Percentiles rank a stretch among this genome's conserved stretches.
Conservation (phyloP, 2,888 invertebrate genomes). For the Leptinotarsa juncta region DNA sequence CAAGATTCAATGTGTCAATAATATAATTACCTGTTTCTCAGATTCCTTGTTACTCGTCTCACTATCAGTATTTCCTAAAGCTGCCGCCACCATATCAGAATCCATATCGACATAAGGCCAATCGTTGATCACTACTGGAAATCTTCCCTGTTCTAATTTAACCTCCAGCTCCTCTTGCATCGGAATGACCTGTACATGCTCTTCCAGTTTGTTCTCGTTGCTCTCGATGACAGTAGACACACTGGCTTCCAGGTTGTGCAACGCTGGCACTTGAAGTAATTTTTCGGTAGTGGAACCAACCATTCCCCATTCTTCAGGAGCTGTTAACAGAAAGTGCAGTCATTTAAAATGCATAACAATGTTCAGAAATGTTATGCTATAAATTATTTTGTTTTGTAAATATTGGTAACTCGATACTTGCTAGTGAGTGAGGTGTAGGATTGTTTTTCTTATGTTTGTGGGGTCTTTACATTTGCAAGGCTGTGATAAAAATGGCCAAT, state of each 20-base stretch:
- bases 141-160: conserved; percentile 67
- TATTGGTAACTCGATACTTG: conserved; percentile 33
- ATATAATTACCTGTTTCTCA: conserved; percentile 25
- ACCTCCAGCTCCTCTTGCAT: conserved; percentile 74
- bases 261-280: conserved; percentile 63
- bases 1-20: too few relatives aligned
- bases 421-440: conserved; percentile 23
- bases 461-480: conserved; percentile 22
- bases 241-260: conserved; percentile 62
- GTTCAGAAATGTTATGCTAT: conserved; percentile 28
- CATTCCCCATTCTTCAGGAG: conserved; percentile 64
- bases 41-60: conserved; percentile 37
- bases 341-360: conserved; percentile 47
- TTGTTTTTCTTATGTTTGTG: conserved; percentile 31
- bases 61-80: conserved; percentile 59
- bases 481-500: background rate
- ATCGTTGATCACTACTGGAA: conserved; percentile 66
- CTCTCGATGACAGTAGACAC: conserved; percentile 23
- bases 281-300: conserved; percentile 68
- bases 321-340: conserved; percentile 48
- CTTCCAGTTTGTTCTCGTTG: conserved; percentile 36
- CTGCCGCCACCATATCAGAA: conserved; percentile 68
- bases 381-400: conserved; percentile 25
- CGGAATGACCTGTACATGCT: conserved; percentile 65
- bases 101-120: conserved; percentile 67